Evolutionary conservation across 2,888 invertebrate species (phyloP), one percentile per base, ranked within the genome.

Genomic region (Phortica okadai): DNA sequence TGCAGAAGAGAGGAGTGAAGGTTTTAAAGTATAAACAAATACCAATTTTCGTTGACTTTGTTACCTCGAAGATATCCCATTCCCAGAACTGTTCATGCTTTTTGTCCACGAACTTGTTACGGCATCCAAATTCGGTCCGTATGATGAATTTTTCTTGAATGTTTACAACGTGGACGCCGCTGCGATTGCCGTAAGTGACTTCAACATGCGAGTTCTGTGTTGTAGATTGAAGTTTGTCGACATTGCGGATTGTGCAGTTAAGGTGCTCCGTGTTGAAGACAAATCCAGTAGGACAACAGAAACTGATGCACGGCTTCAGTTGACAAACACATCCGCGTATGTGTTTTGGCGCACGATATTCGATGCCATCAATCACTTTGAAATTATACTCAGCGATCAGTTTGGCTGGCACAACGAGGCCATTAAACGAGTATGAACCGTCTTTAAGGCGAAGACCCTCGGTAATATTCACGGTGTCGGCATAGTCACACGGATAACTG

Each of bases 281-380:
- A 73, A 85, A 75, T 0, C 83, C 83, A 0, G 76, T 75, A 0
- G 89, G 86, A 74, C 92, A 92, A 77, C 92, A 92, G 78, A 91
- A 89, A n/a, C 90, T 88, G 3, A 92, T 83, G 77, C 92, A 92
- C 1, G 89, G 85, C 74, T 87, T 89, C 14, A 90, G 73, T 41
- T 80, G 79, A 41, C 92, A 91, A 8, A 90, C 82, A 66, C 92
- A 92, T 10, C 91, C 91, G 2, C 91, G 83, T 10, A 85, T 45
- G 75, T 90, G 90, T 25, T 79, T 82, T 0, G 82, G 73, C 0
- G 84, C 83, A 1, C 80, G 78, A 54, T 87, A 88, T 58, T 84
- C 82, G 0, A 87, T 85, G n/a, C 84, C 83, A 62, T 89, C 87
- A 69, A 88, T 83, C 6, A 90, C 85, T 77, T 86, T 86, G 77